These are phyloP conservation scores for Sebastes vulpes DNA, from an alignment of 2,797 vertebrate genomes.

Conservation along the genomic window DNA sequence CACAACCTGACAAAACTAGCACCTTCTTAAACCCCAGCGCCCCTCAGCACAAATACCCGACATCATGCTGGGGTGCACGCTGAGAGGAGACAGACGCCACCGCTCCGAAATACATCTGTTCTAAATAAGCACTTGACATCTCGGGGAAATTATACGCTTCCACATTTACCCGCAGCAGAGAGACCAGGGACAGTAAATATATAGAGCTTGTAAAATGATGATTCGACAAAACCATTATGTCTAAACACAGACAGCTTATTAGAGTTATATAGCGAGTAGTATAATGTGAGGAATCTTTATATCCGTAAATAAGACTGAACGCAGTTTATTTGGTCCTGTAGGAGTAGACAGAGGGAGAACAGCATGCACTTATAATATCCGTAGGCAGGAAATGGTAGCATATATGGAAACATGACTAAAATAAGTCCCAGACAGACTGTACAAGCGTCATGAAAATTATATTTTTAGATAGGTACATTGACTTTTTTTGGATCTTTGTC, in stretches of 20 bases:
- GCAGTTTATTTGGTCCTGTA: background rate
- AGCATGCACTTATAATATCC: conserved; percentile 6
- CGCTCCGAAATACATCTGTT: conserved; percentile 81
- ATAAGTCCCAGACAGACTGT: conserved; percentile 5
- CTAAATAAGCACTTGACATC: conserved; percentile 83
- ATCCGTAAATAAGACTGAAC: conserved; percentile 30
- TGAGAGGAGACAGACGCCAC: conserved; percentile 76
- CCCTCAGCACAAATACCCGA: conserved; percentile 59
- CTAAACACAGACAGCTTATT: conserved; percentile 70
- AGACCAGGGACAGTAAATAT: conserved; percentile 74
- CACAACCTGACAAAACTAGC: conserved; percentile 72
- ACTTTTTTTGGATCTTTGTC: background rate
- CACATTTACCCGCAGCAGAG: conserved; percentile 76
- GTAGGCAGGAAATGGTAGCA: background rate
- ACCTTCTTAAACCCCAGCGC: conserved; percentile 59
- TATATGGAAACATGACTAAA: conserved; percentile 20
- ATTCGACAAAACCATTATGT: conserved; percentile 78
- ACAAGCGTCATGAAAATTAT: background rate
- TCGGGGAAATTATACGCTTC: conserved; percentile 78
- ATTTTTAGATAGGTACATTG: background rate
- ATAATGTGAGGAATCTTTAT: conserved; percentile 47
- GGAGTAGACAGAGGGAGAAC: conserved; percentile 13
- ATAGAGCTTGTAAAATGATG: conserved; percentile 74
- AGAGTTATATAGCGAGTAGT: conserved; percentile 45
- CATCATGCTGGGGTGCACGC: conserved; percentile 57